phyloP scores from a whole-genome alignment of 1,140 invertebrate species.

The Brachionus asplanchnoidis region DNA sequence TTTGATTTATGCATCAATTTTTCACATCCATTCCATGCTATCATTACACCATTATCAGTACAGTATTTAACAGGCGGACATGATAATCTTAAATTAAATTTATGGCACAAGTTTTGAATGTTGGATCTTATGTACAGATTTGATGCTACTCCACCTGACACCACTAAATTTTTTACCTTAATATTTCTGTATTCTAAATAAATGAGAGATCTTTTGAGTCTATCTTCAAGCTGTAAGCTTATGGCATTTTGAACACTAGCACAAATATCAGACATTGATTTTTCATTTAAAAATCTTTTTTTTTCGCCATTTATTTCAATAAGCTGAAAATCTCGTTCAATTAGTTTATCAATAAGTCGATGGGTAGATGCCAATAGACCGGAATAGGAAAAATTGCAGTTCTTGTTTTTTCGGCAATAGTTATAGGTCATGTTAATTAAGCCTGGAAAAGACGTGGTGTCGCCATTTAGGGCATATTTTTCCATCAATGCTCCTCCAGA shows the following conservation, averaged over 20 bases:
- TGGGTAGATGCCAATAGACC: slow-evolving; percentile 65
- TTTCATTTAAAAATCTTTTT: not conserved
- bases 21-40: slow-evolving; percentile 69
- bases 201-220: not conserved
- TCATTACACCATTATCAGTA: slow-evolving; percentile 98
- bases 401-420: slow-evolving; percentile 44
- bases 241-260: slow-evolving; percentile 15
- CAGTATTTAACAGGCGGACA: slow-evolving; percentile 79
- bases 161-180: slow-evolving; percentile 57
- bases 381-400: slow-evolving; percentile 80
- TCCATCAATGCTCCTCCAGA: slow-evolving; percentile 82
- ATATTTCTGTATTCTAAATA: slow-evolving; percentile 13
- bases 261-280: not conserved
- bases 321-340: not conserved
- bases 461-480: slow-evolving; percentile 67
- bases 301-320: not conserved
- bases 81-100: slow-evolving; percentile 65
- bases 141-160: slow-evolving; percentile 91
- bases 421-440: slow-evolving; percentile 53
- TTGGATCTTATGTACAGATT: slow-evolving; percentile 74
- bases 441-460: slow-evolving; percentile 65
- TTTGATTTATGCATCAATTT: not conserved
- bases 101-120: slow-evolving; percentile 65
- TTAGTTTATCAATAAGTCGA: slow-evolving; percentile 57
- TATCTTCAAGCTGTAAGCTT: not conserved